phyloP scores from a whole-genome alignment of 2,113 vertebrate species.

The Cettia cetti region DNA sequence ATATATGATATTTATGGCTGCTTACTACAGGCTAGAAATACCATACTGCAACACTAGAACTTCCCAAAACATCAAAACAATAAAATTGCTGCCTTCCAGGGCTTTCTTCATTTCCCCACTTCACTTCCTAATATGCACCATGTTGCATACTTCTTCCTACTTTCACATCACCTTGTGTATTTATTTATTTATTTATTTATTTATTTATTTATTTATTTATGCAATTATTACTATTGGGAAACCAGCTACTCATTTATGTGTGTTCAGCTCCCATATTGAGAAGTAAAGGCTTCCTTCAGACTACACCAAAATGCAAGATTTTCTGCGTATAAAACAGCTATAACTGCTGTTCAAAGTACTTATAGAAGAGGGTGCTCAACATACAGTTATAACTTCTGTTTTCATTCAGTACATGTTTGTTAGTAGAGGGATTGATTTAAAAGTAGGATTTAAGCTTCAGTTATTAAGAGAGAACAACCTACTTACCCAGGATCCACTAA shows the following conservation, averaged over 20 bases:
- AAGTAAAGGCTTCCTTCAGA: neutral
- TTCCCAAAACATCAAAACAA: neutral
- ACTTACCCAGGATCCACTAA: neutral
- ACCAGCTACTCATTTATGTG: neutral
- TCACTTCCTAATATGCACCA: neutral
- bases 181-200: neutral
- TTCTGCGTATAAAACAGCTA: neutral
- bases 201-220: neutral
- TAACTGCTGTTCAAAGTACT: neutral
- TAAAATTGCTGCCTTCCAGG: neutral
- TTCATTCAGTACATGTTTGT: neutral
- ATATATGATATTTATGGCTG: neutral
- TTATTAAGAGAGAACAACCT: conserved; percentile 1
- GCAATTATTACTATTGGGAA: neutral
- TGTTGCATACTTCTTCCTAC: neutral
- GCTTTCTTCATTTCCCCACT: neutral
- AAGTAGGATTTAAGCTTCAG: neutral
- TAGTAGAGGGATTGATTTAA: neutral
- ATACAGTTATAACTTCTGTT: neutral
- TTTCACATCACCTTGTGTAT: neutral
- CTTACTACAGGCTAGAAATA: neutral
- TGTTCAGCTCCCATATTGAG: neutral
- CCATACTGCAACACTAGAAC: neutral
- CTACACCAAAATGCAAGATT: neutral
- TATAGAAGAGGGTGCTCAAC: neutral